Base-by-base conservation (phyloP, 2,113 vertebrate species). In the Callorhinus ursinus region DNA sequence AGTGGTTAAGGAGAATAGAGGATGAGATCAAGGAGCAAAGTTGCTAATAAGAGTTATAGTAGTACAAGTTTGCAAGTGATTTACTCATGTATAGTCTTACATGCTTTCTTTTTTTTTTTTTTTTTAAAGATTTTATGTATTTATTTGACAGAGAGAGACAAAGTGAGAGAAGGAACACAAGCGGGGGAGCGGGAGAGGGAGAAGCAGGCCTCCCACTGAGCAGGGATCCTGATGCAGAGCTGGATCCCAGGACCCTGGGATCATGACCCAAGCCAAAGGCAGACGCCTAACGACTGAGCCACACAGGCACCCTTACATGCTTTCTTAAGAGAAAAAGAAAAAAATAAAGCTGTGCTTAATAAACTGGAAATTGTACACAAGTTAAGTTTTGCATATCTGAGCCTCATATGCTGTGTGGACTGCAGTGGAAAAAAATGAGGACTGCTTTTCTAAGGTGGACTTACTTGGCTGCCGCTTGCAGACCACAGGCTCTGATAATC, bases 401-500 rank as follows among this genome's bases (percentile, higher is more conserved):
- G 31, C 28, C 65, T 69, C 51, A 55, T 21, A 51, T n/a, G 69
- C 36, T 57, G 11, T 57, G 3, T 36, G 77, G 46, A 81, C 14
- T 49, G 1, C 39, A 46, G 7, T 57, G 33, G 7, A 57, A 36
- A 89, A 76, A 72, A 2, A 24, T 81, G 59, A 88, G 57, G 74
- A 63, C 8, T 89, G 65, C 67, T 95, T 81, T 92, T 88, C 74
- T 86, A 31, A 71, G 28, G 88, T 65, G 46, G 46, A 71, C 98
- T 98, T 99, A 99, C 99, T 99, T 99, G 65, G 99, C 99, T 83
- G 99, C 99, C 39, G 99, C 99, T 98, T 99, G 99, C 95, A 99
- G 98, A 90, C 99, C 99, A 80, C 99, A 99, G 46, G 99, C 99
- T 98, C 99, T 98, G 96, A 99, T 99, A 82, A 99, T 98, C 31